A percentile compares a stretch with the other conserved stretches of the same genome.
Conservation (phyloP, 2,888 invertebrate genomes). For the Pristionchus maxplancki region DNA sequence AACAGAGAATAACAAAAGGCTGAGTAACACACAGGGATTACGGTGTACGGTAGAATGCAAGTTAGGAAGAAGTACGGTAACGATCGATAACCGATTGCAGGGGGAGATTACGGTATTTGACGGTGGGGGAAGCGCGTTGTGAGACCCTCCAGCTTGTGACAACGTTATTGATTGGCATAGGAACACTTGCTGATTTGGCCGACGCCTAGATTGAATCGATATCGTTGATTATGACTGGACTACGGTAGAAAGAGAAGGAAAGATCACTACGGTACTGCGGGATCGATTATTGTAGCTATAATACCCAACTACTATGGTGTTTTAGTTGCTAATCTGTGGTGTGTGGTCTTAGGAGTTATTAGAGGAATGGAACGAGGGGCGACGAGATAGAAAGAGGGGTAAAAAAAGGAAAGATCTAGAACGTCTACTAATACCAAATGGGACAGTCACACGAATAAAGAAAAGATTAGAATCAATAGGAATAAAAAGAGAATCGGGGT, state of each 20-base stretch:
- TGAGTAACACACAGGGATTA: constrained; percentile 43
- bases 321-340: constrained; percentile 16
- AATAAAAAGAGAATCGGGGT: constrained; percentile 34
- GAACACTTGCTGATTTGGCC: constrained; percentile 31
- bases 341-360: constrained; percentile 19
- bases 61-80: constrained; percentile 6
- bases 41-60: constrained; percentile 20
- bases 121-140: not conserved
- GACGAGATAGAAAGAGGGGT: constrained; percentile 17
- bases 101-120: constrained; percentile 27
- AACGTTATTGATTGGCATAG: constrained; percentile 42
- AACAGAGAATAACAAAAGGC: constrained; percentile 29
- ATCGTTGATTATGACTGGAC: constrained; percentile 29
- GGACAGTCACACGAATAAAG: not conserved
- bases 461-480: not conserved
- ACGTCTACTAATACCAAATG: not conserved
- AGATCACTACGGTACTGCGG: constrained; percentile 32
- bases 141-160: constrained; percentile 37
- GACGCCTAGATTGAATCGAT: constrained; percentile 3
- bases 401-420: not conserved
- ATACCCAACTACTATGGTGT: constrained; percentile 30
- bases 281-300: constrained; percentile 16
- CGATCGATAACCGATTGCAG: constrained; percentile 25
- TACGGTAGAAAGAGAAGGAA: constrained; percentile 9
- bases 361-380: constrained; percentile 26